Conservation (phyloP, 2,888 invertebrate species). For the Dasysyrphus albostriatus region DNA sequence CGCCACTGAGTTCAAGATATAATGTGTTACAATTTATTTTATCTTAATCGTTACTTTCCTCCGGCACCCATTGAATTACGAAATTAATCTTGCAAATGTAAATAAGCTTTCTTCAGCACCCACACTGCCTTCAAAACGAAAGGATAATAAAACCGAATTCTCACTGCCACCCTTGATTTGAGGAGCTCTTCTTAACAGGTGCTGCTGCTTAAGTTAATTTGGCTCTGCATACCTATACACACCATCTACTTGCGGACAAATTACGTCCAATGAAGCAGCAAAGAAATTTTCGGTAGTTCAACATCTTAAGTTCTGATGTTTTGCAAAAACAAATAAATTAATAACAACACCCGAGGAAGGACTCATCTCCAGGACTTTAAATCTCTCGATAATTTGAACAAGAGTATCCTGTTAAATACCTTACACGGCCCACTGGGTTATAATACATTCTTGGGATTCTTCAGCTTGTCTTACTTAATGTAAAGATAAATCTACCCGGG, state of each 20-base stretch:
- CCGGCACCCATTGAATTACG: not conserved
- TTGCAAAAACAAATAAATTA: constrained; percentile 61
- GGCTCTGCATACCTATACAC: constrained; percentile 28
- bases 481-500: no score
- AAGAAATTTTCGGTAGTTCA: not conserved
- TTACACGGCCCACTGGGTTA: constrained; percentile 18
- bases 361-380: constrained; percentile 45
- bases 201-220: constrained; percentile 50
- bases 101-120: not conserved
- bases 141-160: constrained; percentile 6
- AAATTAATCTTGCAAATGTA: constrained; percentile 14
- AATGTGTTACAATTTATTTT: not conserved
- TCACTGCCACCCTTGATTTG: not conserved
- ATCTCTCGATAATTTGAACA: constrained; percentile 70
- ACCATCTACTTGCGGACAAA: constrained; percentile 54
- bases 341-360: constrained; percentile 25
- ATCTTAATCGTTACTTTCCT: not conserved
- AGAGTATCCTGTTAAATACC: constrained; percentile 51
- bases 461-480: not conserved
- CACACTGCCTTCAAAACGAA: not conserved
- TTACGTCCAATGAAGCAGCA: constrained; percentile 56
- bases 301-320: constrained; percentile 20
- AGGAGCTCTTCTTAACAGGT: constrained; percentile 26
- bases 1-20: not conserved
- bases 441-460: constrained; percentile 45